Conservation (phyloP, 2,797 vertebrate species). For the Benthosema pterotum region DNA sequence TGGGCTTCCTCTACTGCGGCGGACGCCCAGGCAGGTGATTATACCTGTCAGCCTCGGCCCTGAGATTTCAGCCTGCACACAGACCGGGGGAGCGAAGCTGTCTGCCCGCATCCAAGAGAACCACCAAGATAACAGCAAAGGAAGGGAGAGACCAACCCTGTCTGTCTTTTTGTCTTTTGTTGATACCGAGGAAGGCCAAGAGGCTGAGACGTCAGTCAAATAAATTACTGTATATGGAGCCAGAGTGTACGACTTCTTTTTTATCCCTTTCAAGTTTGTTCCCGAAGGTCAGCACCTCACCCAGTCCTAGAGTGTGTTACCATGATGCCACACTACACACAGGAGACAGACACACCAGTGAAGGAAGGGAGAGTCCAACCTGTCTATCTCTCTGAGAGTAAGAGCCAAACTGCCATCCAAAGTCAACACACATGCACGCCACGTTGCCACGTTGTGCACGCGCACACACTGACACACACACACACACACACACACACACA, state of each 20-base stretch:
- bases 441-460: too few relatives aligned
- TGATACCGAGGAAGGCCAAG: too few relatives aligned
- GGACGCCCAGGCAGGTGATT: slow-evolving; percentile 70
- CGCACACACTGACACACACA: slow-evolving; percentile 4
- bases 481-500: neutral
- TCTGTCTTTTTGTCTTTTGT: slow-evolving; percentile 25
- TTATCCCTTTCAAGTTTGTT: too few relatives aligned
- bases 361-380: slow-evolving; percentile 44
- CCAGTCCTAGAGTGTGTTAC: too few relatives aligned
- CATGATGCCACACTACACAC: slow-evolving; percentile 42
- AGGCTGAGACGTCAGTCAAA: too few relatives aligned
- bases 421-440: slow-evolving; percentile 27
- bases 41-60: slow-evolving; percentile 66
- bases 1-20: slow-evolving; percentile 43
- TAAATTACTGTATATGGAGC: too few relatives aligned
- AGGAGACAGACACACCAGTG: slow-evolving; percentile 52
- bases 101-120: slow-evolving; percentile 60
- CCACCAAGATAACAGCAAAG: slow-evolving; percentile 49
- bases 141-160: slow-evolving; percentile 45
- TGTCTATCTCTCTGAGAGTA: slow-evolving; percentile 39
- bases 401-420: slow-evolving; percentile 43
- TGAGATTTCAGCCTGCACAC: slow-evolving; percentile 58
- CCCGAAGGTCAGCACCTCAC: too few relatives aligned
- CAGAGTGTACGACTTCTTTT: too few relatives aligned
- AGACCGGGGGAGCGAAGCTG: slow-evolving; percentile 66